Percentiles rank a stretch among this genome's conserved stretches.
These are phyloP conservation scores for Himalopsyche kuldschensis DNA, from an alignment of 2,888 invertebrate genomes.

Conservation along the genomic window DNA sequence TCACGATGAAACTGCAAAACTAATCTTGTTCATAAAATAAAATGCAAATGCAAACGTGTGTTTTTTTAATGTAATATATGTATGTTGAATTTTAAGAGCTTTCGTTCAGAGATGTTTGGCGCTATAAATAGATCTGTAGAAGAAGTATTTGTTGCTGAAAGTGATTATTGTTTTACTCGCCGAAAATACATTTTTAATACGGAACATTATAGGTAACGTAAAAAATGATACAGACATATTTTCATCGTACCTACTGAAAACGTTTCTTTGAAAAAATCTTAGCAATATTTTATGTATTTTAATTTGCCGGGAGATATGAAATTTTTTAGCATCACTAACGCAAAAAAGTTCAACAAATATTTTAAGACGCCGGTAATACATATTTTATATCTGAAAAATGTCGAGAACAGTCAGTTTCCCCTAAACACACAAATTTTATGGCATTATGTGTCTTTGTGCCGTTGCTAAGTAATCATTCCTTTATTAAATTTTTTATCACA, in stretches of 20 bases:
- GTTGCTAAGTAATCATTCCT: not conserved
- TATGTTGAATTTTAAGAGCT: too few species aligned
- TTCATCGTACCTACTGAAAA: not conserved
- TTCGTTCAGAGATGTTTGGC: too few species aligned
- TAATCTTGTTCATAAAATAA: too few species aligned
- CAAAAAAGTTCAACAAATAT: not conserved
- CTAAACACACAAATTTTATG: not conserved
- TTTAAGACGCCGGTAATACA: not conserved
- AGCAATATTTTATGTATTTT: not conserved
- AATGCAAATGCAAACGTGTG: too few species aligned
- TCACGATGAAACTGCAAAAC: too few species aligned
- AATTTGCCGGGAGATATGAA: not conserved
- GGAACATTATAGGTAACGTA: not conserved
- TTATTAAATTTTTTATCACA: slow-evolving; percentile 1
- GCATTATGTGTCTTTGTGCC: not conserved
- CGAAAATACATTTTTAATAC: not conserved
- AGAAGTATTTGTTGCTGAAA: not conserved
- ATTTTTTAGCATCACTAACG: not conserved
- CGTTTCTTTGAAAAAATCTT: not conserved
- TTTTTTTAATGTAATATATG: too few species aligned
- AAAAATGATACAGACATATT: not conserved
- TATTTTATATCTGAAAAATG: not conserved
- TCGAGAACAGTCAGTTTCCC: not conserved
- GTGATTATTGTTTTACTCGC: not conserved
- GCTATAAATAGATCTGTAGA: too few species aligned